Conservation (phyloP, 1,140 invertebrate genomes). For the Triops longicaudatus region DNA sequence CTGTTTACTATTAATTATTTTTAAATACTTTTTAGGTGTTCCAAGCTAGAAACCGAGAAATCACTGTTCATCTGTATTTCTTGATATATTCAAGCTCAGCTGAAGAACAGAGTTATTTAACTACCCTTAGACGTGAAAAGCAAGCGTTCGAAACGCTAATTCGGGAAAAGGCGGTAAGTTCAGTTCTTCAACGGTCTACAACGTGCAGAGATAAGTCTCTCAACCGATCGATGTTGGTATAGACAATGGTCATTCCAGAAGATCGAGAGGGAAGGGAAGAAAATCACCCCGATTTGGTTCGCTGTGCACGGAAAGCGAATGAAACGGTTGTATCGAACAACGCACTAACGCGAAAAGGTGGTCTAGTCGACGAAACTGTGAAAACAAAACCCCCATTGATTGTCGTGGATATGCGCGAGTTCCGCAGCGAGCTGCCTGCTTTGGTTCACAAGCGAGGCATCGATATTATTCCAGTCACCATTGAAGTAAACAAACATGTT, state of each 20-base stretch:
- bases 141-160: conserved; percentile 88
- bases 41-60: conserved; percentile 50
- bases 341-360: conserved; percentile 57
- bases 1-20: not conserved
- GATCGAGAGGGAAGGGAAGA: conserved; percentile 81
- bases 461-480: conserved; percentile 83
- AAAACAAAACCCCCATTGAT: conserved; percentile 47
- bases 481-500: conserved; percentile 52
- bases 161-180: conserved; percentile 73
- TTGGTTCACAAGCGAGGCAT: conserved; percentile 87
- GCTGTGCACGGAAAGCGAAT: conserved; percentile 41
- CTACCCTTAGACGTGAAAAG: conserved; percentile 79
- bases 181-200: not conserved
- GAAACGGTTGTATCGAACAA: conserved; percentile 37
- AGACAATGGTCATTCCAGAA: conserved; percentile 84
- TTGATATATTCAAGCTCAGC: conserved; percentile 80
- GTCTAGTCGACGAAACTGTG: conserved; percentile 33
- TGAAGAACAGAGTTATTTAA: conserved; percentile 92
- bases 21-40: conserved; percentile 50
- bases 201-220: not conserved
- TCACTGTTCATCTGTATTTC: conserved; percentile 69
- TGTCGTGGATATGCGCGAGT: conserved; percentile 97
- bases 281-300: conserved; percentile 53
- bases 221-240: conserved; percentile 24
- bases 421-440: conserved; percentile 89